Conservation (phyloP, 1,140 invertebrate genomes). For the Cylas formicarius region DNA sequence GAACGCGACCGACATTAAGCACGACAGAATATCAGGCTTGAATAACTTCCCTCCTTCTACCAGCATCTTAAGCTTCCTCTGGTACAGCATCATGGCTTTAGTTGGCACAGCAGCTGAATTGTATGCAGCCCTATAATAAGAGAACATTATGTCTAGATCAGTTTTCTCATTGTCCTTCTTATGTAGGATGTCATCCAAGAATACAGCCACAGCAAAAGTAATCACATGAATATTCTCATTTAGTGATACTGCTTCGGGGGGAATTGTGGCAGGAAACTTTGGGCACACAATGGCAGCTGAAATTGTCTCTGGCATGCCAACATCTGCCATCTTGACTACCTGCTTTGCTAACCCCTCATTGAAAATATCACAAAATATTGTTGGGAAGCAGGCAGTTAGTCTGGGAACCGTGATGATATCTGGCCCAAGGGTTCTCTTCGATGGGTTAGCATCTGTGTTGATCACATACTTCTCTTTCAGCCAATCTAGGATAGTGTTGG, state of each 20-base stretch:
- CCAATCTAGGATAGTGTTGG: background rate
- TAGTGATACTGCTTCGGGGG: background rate
- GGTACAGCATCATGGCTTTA: too few relatives aligned
- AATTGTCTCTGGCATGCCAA: background rate
- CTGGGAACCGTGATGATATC: background rate
- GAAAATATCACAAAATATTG: background rate
- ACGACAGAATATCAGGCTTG: too few relatives aligned
- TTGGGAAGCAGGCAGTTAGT: constrained; percentile 2
- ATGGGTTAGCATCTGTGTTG: background rate
- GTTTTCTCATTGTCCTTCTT: too few relatives aligned
- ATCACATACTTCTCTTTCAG: background rate
- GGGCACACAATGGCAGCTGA: background rate
- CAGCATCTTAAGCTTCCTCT: too few relatives aligned
- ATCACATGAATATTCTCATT: background rate
- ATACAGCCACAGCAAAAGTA: background rate
- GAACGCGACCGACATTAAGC: too few relatives aligned
- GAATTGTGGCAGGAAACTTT: background rate
- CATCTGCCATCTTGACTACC: background rate
- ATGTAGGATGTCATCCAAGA: background rate
- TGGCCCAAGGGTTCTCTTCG: background rate
- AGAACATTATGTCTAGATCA: too few relatives aligned
- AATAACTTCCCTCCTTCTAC: too few relatives aligned
- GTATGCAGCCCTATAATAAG: too few relatives aligned
- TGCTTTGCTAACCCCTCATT: background rate
- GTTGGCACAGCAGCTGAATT: too few relatives aligned